phyloP scores from a whole-genome alignment of 2,888 invertebrate genomes.

The Metalampra italica region DNA sequence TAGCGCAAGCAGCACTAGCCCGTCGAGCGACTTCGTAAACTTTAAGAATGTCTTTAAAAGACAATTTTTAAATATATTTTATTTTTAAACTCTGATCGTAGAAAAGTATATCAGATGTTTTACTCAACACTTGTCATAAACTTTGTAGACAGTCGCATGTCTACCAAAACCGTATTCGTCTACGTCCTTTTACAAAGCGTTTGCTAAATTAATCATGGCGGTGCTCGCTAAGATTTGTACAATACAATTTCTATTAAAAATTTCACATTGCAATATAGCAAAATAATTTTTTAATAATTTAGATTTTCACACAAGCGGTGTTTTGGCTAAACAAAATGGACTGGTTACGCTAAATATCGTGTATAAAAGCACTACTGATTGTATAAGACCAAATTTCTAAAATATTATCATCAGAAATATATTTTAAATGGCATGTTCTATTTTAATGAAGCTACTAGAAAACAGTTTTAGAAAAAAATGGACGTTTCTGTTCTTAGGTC shows the following conservation, averaged over 20 bases:
- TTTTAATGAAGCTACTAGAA: constrained; percentile 70
- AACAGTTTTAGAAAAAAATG: constrained; percentile 75
- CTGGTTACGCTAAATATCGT: constrained; percentile 72
- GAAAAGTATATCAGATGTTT: constrained; percentile 50
- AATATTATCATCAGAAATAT: constrained; percentile 74
- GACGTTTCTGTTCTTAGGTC: constrained; percentile 77
- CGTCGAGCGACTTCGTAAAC: constrained; percentile 42
- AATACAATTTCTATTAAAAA: constrained; percentile 44
- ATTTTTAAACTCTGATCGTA: constrained; percentile 45
- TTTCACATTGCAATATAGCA: constrained; percentile 67
- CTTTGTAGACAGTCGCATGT: constrained; percentile 27
- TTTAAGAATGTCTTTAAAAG: constrained; percentile 55
- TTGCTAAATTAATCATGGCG: constrained; percentile 47
- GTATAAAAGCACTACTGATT: constrained; percentile 76
- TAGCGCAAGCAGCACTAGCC: constrained; percentile 46
- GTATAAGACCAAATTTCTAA: constrained; percentile 72
- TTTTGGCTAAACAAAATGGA: constrained; percentile 78
- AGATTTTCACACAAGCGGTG: constrained; percentile 65
- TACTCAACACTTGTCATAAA: constrained; percentile 17
- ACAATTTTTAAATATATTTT: constrained; percentile 49
- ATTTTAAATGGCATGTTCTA: constrained; percentile 67
- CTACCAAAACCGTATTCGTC: constrained; percentile 30
- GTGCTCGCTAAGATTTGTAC: constrained; percentile 48
- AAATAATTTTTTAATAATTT: constrained; percentile 66
- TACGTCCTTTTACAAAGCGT: constrained; percentile 57